Percentiles rank a stretch among this genome's conserved stretches.
These are phyloP conservation scores for Callospermophilus lateralis DNA, from an alignment of 2,113 vertebrate genomes.

Conservation along the genomic window DNA sequence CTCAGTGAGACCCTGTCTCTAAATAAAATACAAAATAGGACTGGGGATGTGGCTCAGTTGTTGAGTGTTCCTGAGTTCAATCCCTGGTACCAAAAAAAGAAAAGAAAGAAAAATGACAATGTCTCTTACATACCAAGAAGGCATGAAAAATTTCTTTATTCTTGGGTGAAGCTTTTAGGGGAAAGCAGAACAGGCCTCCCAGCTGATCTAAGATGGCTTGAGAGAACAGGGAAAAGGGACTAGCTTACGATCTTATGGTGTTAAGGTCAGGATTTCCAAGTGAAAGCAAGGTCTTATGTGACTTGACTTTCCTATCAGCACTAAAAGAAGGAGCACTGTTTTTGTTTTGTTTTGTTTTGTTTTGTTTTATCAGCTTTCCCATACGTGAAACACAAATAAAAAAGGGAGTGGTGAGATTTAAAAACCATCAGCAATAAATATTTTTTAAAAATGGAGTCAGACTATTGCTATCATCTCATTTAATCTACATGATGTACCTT, in stretches of 20 bases:
- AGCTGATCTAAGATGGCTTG: not conserved
- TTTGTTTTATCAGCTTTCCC: not conserved
- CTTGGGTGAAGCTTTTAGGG: not conserved
- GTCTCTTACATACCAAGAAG: not conserved
- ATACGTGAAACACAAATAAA: not conserved
- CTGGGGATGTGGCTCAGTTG: too few species aligned
- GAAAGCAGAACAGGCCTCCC: not conserved
- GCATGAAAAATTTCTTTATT: not conserved
- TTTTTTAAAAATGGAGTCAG: not conserved
- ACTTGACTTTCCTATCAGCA: not conserved
- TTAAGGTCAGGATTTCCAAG: not conserved
- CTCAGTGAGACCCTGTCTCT: too few species aligned
- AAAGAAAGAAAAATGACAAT: not conserved
- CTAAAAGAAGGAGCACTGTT: not conserved
- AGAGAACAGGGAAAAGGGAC: not conserved
- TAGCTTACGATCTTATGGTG: not conserved
- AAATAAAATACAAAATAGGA: too few species aligned
- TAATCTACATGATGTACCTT: not conserved
- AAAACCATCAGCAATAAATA: not conserved
- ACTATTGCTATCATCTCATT: not conserved
- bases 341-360: not conserved
- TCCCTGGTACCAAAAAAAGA: too few species aligned
- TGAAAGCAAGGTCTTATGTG: not conserved
- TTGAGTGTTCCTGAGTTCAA: too few species aligned
- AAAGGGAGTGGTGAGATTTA: not conserved